Conservation (phyloP, 2,113 vertebrate species). For the Pedionomus torquatus region DNA sequence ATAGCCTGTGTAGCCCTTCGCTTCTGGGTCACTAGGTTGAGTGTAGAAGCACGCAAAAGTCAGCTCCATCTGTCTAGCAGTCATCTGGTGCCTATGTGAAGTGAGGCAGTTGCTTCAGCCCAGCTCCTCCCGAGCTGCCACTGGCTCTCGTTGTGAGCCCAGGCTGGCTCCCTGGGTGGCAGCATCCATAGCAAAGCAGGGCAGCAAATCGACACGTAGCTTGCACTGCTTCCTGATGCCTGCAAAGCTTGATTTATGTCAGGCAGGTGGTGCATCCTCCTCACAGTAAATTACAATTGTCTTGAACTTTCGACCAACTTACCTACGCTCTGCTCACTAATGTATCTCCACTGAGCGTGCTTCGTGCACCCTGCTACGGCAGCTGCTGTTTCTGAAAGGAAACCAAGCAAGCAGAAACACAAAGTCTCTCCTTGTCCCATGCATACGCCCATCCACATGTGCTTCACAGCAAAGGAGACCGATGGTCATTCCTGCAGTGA, state of each 20-base stretch:
- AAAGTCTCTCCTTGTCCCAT: neutral
- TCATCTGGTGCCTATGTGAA: neutral
- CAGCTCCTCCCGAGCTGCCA: neutral
- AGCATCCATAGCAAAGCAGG: neutral
- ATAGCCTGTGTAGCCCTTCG: neutral
- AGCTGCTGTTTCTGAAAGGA: neutral
- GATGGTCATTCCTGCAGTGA: neutral
- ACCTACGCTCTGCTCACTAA: neutral
- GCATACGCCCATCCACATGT: fast-evolving
- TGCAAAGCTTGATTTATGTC: neutral
- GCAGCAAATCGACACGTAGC: neutral
- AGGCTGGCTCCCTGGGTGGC: neutral
- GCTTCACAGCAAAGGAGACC: neutral
- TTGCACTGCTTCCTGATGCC: neutral
- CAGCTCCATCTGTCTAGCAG: neutral
- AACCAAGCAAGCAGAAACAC: neutral
- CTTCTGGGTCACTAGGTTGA: neutral
- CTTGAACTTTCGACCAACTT: neutral
- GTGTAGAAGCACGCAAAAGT: neutral
- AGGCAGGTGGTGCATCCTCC: neutral
- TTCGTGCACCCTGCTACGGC: fast-evolving
- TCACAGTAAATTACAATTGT: neutral
- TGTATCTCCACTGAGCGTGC: fast-evolving
- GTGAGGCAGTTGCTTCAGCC: neutral
- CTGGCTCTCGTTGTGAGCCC: fast-evolving